Evolutionary conservation across 30 jellyfish, hydroid and myxozoan species (phyloP).

Genomic region (Sanderia malayensis): DNA sequence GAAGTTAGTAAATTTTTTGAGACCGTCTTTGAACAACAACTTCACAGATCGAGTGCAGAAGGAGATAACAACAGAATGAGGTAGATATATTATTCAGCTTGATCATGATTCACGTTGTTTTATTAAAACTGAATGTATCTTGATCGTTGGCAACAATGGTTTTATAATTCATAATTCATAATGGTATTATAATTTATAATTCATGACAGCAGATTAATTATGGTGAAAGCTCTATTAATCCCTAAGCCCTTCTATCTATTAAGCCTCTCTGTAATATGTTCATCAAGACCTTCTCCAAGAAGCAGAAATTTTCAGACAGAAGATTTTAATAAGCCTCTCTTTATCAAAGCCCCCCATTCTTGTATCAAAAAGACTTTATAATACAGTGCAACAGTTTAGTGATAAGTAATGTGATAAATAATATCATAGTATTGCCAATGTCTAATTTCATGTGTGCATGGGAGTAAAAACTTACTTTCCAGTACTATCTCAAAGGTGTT

Average conservation of each 20-base stretch:
- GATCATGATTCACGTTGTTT: too few relatives aligned
- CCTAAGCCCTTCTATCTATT: background rate
- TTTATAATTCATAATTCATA: too few relatives aligned
- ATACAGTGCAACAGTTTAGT: background rate
- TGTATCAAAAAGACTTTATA: too few relatives aligned
- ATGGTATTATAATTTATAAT: too few relatives aligned
- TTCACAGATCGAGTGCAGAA: background rate
- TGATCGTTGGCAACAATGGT: too few relatives aligned
- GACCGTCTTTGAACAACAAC: slow-evolving; percentile 2
- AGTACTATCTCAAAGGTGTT: background rate
- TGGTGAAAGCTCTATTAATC: too few relatives aligned
- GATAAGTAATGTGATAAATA: background rate
- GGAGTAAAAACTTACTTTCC: slow-evolving; percentile 1
- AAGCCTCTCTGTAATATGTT: background rate
- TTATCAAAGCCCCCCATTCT: background rate
- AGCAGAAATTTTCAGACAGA: background rate
- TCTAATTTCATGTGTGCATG: too few relatives aligned
- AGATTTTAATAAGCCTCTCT: background rate
- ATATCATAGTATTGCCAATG: too few relatives aligned
- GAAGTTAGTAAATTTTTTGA: background rate
- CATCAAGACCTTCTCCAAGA: background rate
- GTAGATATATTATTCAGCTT: background rate
- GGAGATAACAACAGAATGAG: slow-evolving; percentile 1
- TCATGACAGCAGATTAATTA: too few relatives aligned
- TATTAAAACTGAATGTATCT: too few relatives aligned